These are phyloP conservation scores for Coleophora flavipennella DNA, from an alignment of 2,888 invertebrate genomes.

Conservation along the genomic window DNA sequence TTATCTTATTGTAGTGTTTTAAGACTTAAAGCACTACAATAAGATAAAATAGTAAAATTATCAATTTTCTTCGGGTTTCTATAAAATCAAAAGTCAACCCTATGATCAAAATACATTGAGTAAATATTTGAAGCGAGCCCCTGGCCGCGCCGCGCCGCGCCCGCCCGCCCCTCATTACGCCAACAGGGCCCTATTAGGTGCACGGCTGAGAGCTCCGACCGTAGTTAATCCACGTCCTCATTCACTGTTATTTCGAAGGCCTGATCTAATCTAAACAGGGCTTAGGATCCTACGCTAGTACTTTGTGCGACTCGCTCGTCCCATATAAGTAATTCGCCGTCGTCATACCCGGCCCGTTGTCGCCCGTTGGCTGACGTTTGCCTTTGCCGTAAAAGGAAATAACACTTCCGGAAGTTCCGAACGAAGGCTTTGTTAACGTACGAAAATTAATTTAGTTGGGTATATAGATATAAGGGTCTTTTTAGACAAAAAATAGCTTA, in stretches of 20 bases:
- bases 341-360: slow-evolving; percentile 42
- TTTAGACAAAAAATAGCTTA: too few species aligned
- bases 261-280: slow-evolving; percentile 73
- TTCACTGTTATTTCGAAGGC: slow-evolving; percentile 73
- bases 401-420: slow-evolving; percentile 58
- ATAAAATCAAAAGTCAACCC: too few species aligned
- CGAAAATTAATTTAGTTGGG: slow-evolving; percentile 49
- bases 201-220: slow-evolving; percentile 69
- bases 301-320: slow-evolving; percentile 66
- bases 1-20: too few species aligned
- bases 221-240: slow-evolving; percentile 73
- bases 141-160: slow-evolving; percentile 25
- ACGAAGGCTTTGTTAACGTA: slow-evolving; percentile 49
- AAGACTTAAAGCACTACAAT: too few species aligned
- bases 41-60: too few species aligned
- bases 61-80: too few species aligned
- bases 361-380: slow-evolving; percentile 46
- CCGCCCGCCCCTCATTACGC: slow-evolving; percentile 64
- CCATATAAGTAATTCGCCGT: slow-evolving; percentile 69
- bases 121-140: slow-evolving; percentile 32
- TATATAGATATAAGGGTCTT: too few species aligned
- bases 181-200: slow-evolving; percentile 68
- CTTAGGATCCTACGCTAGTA: slow-evolving; percentile 68
- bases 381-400: slow-evolving; percentile 60
- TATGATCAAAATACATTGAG: slow-evolving; percentile 5